Base-by-base conservation (phyloP, 2,797 vertebrate species). In the Malacoctenus gilli region DNA sequence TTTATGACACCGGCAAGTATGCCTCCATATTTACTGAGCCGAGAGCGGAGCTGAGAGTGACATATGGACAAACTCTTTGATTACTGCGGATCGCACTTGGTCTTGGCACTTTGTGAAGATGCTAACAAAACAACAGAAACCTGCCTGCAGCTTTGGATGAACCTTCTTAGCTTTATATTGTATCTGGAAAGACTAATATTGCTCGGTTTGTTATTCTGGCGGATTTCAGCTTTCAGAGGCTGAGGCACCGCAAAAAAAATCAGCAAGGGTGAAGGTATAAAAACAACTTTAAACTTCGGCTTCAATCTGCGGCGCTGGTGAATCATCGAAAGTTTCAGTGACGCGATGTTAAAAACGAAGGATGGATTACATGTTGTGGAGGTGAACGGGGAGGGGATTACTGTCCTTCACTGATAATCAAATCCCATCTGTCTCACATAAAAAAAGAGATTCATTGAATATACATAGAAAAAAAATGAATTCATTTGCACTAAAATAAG, bases 41-140 rank as follows among this genome's bases (percentile, higher is more conserved):
- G 6, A 47, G 39, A 68, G 28, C 42, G 36, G 19, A 37, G 44
- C 55, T 34, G 43, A 72, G 44, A 59, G 64, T n/a, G 15, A 77
- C 47, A 59, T 58, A 64, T 46, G 61, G 58, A 63, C 51, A 23
- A 42, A 59, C 18, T 75, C 63, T 59, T 35, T 67, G 42, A 59
- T 58, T 60, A 59, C 28, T 38, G 35, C 40, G 60, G 65, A 68
- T 39, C 47, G 42, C 37, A 57, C 53, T 74, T 43, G 59, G 60
- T 38, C 22, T 47, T 51, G 41, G 49, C 60, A 56, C 65, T 56
- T 63, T 51, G 55, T 4, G 42, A 52, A 49, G 52, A 61, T 22
- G 41, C 51, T 7, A 39, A 59, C n/a, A 55, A 51, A 65, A 71
- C 36, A 48, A 59, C 21, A 49, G 53, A 65, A 79, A 66, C 38